These are phyloP conservation scores for Athripsodes cinereus DNA, from an alignment of 2,888 invertebrate genomes.

Conservation along the genomic window DNA sequence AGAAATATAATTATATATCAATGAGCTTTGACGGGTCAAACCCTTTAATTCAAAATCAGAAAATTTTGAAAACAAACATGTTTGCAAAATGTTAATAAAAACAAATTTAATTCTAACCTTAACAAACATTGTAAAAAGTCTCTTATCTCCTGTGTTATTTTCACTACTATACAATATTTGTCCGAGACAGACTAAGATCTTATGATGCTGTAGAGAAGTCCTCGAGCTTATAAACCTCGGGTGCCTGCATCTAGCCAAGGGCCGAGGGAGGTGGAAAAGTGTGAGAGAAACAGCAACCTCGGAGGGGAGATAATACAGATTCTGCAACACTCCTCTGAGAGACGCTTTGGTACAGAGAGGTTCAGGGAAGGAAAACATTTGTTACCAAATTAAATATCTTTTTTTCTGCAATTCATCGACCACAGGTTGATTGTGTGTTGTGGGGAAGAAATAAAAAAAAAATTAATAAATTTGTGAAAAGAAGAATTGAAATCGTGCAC, in stretches of 20 bases:
- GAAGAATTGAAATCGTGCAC: too few relatives aligned
- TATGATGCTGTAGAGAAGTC: constrained; percentile 9
- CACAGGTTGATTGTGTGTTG: too few relatives aligned
- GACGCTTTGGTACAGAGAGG: background rate
- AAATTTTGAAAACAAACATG: background rate
- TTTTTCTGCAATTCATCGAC: too few relatives aligned
- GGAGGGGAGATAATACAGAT: constrained; percentile 2
- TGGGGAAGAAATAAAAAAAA: too few relatives aligned
- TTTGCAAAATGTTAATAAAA: too few relatives aligned
- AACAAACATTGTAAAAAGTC: background rate
- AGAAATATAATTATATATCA: too few relatives aligned
- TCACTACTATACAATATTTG: background rate
- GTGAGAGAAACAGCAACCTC: background rate
- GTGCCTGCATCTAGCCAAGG: constrained; percentile 1
- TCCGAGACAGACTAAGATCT: constrained; percentile 11
- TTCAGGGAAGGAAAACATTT: constrained; percentile 2
- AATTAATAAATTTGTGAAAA: too few relatives aligned
- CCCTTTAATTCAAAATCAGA: too few relatives aligned
- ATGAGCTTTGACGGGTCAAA: too few relatives aligned
- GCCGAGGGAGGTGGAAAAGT: constrained; percentile 2
- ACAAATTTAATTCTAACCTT: background rate
- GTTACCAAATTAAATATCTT: background rate
- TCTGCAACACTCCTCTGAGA: constrained; percentile 12
- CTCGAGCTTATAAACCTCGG: constrained; percentile 18
- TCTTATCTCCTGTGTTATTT: background rate